Conservation (phyloP, 2,113 vertebrate species). For the Acrocephalus arundinaceus region DNA sequence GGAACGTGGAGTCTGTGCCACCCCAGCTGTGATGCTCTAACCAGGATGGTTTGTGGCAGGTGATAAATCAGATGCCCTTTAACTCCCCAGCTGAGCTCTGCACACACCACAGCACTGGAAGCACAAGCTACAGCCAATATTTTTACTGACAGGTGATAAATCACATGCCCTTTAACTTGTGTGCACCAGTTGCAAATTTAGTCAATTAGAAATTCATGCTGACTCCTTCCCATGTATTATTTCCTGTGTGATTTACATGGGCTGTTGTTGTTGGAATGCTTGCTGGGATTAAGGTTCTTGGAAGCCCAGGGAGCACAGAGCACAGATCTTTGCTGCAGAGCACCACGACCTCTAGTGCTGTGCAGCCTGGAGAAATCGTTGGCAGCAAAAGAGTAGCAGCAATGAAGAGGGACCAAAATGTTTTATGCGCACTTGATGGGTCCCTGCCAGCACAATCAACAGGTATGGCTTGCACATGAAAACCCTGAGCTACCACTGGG, state of each 20-base stretch:
- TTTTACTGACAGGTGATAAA: slow-evolving; percentile 64
- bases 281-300: neutral
- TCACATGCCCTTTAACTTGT: slow-evolving; percentile 67
- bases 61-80: slow-evolving; percentile 62
- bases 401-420: neutral
- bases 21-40: neutral
- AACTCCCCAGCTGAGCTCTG: slow-evolving; percentile 15
- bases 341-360: slow-evolving; percentile 42
- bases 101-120: neutral
- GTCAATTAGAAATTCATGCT: slow-evolving; percentile 66
- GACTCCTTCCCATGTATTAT: slow-evolving; percentile 41
- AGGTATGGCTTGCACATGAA: neutral
- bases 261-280: slow-evolving; percentile 9
- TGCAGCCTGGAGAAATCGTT: neutral
- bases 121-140: slow-evolving; percentile 19
- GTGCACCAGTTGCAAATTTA: slow-evolving; percentile 51
- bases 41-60: neutral
- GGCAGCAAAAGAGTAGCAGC: neutral
- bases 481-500: neutral
- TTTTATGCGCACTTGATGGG: neutral
- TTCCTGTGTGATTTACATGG: slow-evolving; percentile 50
- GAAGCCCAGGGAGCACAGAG: neutral
- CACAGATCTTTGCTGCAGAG: neutral
- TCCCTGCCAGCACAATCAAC: neutral
- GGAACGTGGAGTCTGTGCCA: neutral